Evolutionary conservation across 2,888 invertebrate genomes (phyloP).

Genomic region (Drosophila demipolita): DNA sequence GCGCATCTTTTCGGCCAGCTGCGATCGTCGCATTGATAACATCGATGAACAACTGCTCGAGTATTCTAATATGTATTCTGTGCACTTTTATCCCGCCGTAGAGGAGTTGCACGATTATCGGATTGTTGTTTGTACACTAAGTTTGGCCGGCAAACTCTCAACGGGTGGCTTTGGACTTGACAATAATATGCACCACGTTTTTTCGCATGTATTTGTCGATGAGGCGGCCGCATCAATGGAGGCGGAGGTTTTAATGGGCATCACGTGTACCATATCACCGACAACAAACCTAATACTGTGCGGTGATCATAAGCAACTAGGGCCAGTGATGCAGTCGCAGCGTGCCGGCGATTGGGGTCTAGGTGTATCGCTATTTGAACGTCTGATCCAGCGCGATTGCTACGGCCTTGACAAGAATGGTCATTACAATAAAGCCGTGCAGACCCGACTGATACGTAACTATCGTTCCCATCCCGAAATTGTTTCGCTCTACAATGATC

Average conservation of each 20-base stretch:
- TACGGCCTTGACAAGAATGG: conserved; percentile 68
- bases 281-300: conserved; percentile 87
- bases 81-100: conserved; percentile 85
- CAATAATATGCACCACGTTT: conserved; percentile 72
- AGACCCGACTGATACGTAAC: conserved; percentile 91
- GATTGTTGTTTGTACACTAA: conserved; percentile 88
- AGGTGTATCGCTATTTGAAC: conserved; percentile 88
- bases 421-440: conserved; percentile 86
- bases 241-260: conserved; percentile 88
- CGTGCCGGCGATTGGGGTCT: conserved; percentile 76
- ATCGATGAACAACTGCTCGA: conserved; percentile 82
- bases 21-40: conserved; percentile 83
- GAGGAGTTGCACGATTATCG: conserved; percentile 86
- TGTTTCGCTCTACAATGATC: conserved; percentile 88
- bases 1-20: conserved; percentile 85
- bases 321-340: conserved; percentile 87
- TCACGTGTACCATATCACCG: conserved; percentile 83
- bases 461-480: conserved; percentile 90
- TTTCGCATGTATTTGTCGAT: conserved; percentile 90
- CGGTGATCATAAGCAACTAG: conserved; percentile 91
- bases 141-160: conserved; percentile 86
- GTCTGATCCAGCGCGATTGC: conserved; percentile 87
- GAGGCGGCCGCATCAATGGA: conserved; percentile 91
- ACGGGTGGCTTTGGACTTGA: conserved; percentile 83
- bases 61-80: conserved; percentile 84